Evolutionary conservation across 2,888 invertebrate genomes (phyloP).

Genomic region (Nephrocerus scutellatus): DNA sequence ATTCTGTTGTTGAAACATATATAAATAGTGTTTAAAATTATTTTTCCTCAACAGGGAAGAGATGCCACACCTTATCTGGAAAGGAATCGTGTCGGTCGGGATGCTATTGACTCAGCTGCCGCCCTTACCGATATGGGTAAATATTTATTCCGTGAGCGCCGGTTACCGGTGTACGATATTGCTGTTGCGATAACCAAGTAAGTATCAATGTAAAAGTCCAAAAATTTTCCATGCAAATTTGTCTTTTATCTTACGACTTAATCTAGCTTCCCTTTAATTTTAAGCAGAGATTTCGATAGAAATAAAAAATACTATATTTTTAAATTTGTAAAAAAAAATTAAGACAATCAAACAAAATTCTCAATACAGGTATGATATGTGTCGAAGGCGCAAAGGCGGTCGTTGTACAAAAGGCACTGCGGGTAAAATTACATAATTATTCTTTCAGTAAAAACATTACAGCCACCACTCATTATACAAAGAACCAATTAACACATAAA

Average conservation of each 20-base stretch:
- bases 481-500: constrained; percentile 6
- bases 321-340: constrained; percentile 8
- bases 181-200: constrained; percentile 95
- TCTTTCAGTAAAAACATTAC: constrained; percentile 8
- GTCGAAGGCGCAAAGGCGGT: constrained; percentile 92
- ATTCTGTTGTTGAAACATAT: too few relatives aligned
- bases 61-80: constrained; percentile 93
- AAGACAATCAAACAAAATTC: constrained; percentile 11
- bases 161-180: constrained; percentile 91
- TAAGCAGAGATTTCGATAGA: too few relatives aligned
- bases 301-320: constrained; percentile 6
- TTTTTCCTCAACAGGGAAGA: constrained; percentile 60
- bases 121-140: constrained; percentile 95
- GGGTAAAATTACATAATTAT: constrained; percentile 61
- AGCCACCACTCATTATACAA: constrained; percentile 10
- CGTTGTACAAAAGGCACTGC: constrained; percentile 97
- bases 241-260: too few relatives aligned
- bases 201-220: constrained; percentile 50
- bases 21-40: too few relatives aligned
- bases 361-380: constrained; percentile 91
- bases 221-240: neutral
- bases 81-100: constrained; percentile 84
- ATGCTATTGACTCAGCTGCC: constrained; percentile 91
- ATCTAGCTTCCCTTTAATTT: too few relatives aligned
- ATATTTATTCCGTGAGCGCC: constrained; percentile 88